Conservation (phyloP, 23 tunicate genomes). For the Halocynthia aurantium region DNA sequence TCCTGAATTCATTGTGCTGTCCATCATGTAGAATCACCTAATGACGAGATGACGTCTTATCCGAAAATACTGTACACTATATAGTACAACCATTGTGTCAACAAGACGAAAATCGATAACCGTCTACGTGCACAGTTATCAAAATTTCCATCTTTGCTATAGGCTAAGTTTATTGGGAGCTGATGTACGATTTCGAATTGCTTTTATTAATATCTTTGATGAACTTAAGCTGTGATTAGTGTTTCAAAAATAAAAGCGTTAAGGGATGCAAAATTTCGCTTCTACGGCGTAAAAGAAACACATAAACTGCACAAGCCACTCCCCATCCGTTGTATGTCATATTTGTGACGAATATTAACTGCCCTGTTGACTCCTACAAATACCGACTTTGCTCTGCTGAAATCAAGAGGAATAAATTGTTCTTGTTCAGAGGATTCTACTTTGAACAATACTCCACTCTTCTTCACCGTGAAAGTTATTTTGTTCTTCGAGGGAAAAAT, state of each 20-base stretch:
- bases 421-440: not conserved
- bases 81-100: no score
- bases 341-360: not conserved
- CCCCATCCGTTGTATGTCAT: not conserved
- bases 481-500: constrained; percentile 1
- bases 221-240: no score
- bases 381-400: not conserved
- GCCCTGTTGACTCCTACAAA: constrained; percentile 4
- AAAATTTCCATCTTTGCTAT: no score
- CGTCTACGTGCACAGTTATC: no score
- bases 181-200: no score
- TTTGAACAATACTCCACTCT: not conserved
- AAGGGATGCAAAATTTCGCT: not conserved
- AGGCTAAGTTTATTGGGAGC: no score
- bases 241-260: not conserved
- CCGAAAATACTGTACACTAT: no score
- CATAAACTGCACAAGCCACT: constrained; percentile 4
- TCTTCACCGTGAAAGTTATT: not conserved
- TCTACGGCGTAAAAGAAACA: not conserved
- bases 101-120: no score
- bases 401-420: not conserved
- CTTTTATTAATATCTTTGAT: no score
- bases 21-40: no score
- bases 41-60: no score
- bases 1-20: no score